These are phyloP conservation scores for Copidosoma floridanum DNA, from an alignment of 1,140 invertebrate species.

Conservation along the genomic window DNA sequence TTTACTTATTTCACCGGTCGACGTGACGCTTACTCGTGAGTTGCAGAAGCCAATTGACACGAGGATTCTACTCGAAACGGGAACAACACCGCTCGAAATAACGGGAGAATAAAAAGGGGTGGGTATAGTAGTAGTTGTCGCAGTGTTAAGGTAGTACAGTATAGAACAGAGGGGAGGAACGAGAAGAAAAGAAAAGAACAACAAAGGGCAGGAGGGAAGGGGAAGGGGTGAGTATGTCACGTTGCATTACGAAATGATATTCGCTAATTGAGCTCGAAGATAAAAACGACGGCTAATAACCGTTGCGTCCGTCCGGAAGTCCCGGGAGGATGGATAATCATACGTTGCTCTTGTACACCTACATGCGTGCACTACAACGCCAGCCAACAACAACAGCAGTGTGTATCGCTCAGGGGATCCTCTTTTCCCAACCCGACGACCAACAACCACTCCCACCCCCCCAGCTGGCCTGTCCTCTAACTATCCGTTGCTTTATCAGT, in stretches of 20 bases:
- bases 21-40: no score
- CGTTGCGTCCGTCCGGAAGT: conserved; percentile 36
- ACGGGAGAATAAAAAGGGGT: not conserved
- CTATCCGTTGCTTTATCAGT: conserved; percentile 24
- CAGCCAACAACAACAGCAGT: conserved; percentile 31
- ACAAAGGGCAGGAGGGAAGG: not conserved
- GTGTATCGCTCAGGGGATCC: not conserved
- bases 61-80: not conserved
- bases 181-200: conserved; percentile 1
- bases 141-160: no score
- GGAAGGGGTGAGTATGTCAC: conserved; percentile 39
- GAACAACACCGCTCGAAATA: not conserved
- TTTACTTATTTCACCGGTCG: no score
- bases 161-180: not conserved
- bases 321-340: conserved; percentile 48
- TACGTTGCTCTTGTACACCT: conserved; percentile 39
- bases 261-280: conserved; percentile 55
- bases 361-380: no score
- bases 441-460: not conserved
- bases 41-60: not conserved
- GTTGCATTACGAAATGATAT: conserved; percentile 54
- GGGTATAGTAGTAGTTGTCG: no score
- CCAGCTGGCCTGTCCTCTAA: not conserved
- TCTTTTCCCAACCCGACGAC: not conserved
- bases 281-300: conserved; percentile 56